These are phyloP conservation scores for Meteorus sp. DNA, from an alignment of 1,140 invertebrate genomes.

Conservation along the genomic window DNA sequence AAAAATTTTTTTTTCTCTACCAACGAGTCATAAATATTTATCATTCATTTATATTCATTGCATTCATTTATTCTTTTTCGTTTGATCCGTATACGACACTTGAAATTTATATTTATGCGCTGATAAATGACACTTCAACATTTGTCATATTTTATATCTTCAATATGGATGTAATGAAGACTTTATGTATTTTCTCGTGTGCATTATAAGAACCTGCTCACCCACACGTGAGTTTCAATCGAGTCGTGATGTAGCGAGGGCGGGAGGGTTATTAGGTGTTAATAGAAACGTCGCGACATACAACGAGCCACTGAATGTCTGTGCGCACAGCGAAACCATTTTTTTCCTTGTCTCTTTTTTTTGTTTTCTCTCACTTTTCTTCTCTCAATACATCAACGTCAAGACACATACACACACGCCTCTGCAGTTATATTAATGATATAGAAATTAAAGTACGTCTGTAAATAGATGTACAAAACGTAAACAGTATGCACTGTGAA, in stretches of 20 bases:
- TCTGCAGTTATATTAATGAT: no score
- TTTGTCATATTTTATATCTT: background rate
- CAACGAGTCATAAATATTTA: no score
- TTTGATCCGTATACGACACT: no score
- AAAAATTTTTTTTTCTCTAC: no score
- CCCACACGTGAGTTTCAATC: conserved; percentile 5
- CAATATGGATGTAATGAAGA: background rate
- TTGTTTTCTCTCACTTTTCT: background rate
- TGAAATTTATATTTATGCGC: no score
- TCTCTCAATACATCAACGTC: background rate
- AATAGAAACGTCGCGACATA: conserved; percentile 18
- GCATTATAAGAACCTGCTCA: conserved; percentile 13
- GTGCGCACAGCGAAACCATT: background rate
- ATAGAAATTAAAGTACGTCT: no score
- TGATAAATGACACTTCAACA: no score
- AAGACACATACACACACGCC: no score
- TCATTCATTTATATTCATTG: no score
- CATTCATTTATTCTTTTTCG: no score
- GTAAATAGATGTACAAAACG: no score
- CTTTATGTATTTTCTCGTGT: background rate
- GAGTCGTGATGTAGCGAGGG: background rate
- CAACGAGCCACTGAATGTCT: conserved; percentile 13
- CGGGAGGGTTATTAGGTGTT: conserved; percentile 10
- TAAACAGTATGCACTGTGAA: no score
- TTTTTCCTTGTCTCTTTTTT: background rate